These are phyloP conservation scores for Hydroisotoma schaefferi DNA, from an alignment of 2,888 invertebrate genomes.

Conservation along the genomic window DNA sequence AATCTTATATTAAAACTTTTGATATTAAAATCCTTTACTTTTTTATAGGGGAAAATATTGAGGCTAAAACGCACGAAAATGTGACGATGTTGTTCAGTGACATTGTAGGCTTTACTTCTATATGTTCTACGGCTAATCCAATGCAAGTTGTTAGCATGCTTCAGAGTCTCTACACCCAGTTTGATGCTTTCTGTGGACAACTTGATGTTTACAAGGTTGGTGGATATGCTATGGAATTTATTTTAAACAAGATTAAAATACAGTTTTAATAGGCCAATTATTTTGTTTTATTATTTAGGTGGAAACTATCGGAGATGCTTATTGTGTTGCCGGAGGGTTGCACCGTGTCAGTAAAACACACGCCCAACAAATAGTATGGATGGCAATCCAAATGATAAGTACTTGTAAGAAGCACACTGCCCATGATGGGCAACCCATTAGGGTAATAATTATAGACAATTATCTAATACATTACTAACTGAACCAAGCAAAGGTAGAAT, in stretches of 20 bases:
- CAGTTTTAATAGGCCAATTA: background rate
- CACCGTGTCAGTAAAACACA: slow-evolving; percentile 82
- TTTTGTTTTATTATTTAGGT: slow-evolving; percentile 59
- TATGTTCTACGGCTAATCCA: slow-evolving; percentile 89
- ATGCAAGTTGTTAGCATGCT: slow-evolving; percentile 96
- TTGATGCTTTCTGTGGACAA: slow-evolving; percentile 86
- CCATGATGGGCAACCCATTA: slow-evolving; percentile 86
- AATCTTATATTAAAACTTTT: background rate
- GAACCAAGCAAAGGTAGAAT: too few species aligned
- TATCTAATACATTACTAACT: too few species aligned
- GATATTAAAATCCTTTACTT: background rate
- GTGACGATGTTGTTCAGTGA: slow-evolving; percentile 96
- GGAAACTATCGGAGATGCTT: slow-evolving; percentile 94
- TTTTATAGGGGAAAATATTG: slow-evolving; percentile 71
- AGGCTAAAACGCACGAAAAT: slow-evolving; percentile 87
- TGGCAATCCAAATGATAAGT: slow-evolving; percentile 91
- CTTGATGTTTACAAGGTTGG: slow-evolving; percentile 92
- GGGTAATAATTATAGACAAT: too few species aligned
- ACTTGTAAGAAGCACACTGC: slow-evolving; percentile 82
- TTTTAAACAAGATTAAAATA: too few species aligned
- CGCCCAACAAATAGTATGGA: slow-evolving; percentile 93
- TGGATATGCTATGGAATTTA: background rate
- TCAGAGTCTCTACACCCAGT: slow-evolving; percentile 86
- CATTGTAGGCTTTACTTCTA: slow-evolving; percentile 93
- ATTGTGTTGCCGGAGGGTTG: slow-evolving; percentile 90